These are phyloP conservation scores for Polyommatus icarus DNA, from an alignment of 2,888 invertebrate species.

Conservation along the genomic window DNA sequence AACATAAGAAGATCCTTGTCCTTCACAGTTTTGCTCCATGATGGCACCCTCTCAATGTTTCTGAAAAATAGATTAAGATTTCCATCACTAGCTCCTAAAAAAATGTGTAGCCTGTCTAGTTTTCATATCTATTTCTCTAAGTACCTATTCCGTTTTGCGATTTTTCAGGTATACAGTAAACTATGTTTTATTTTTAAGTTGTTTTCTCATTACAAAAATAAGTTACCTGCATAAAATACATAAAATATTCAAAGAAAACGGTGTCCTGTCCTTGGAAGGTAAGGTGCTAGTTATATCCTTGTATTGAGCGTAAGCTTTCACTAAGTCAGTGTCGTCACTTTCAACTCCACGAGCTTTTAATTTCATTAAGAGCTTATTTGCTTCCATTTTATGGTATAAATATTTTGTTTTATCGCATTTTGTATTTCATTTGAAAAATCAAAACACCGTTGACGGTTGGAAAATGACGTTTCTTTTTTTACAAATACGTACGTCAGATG, in stretches of 20 bases:
- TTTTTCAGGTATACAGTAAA: neutral
- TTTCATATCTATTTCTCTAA: too few relatives aligned
- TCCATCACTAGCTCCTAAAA: neutral
- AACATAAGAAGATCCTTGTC: constrained; percentile 52
- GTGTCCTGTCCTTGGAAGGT: constrained; percentile 52
- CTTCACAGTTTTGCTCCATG: constrained; percentile 58
- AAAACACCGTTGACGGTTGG: neutral
- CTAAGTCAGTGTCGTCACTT: constrained; percentile 53
- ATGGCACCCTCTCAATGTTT: constrained; percentile 63
- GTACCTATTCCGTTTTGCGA: too few relatives aligned
- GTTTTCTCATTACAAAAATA: neutral
- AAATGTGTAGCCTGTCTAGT: too few relatives aligned
- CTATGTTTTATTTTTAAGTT: neutral
- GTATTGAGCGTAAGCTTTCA: constrained; percentile 50
- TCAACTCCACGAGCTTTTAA: constrained; percentile 59
- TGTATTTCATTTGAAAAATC: constrained; percentile 8
- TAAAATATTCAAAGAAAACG: constrained; percentile 63
- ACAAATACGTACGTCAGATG: too few relatives aligned
- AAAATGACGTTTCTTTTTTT: constrained; percentile 1
- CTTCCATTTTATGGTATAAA: constrained; percentile 51
- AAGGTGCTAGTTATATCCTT: constrained; percentile 52
- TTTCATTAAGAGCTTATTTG: constrained; percentile 58
- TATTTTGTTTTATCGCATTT: constrained; percentile 5
- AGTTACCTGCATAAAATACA: constrained; percentile 68
- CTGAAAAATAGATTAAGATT: constrained; percentile 49